Base-by-base conservation (phyloP, 2,797 vertebrate genomes). In the Myoxocephalus aenaeus region DNA sequence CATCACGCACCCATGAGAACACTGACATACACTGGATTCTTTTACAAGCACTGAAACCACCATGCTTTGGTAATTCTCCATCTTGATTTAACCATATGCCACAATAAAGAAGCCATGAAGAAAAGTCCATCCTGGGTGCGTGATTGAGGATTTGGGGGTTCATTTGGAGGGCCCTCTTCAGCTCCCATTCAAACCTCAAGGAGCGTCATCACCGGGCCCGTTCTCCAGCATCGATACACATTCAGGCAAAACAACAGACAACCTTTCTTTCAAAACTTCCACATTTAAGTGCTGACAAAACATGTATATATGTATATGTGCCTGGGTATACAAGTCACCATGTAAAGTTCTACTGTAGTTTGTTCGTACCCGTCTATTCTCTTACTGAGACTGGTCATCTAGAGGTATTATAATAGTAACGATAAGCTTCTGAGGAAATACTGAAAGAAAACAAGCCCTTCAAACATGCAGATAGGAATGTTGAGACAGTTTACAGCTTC, bases 401-500 rank as follows among this genome's bases (percentile, higher is more conserved):
- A 70, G 34, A 90, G 68, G 76, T 87, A 81, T 63, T 15, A 27
- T 6, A 27, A 74, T 40, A 85, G 62, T 70, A 77, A 80, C 78
- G 80, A 72, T 25, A 79, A 77, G 85, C 73, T 82, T 89, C 81
- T 51, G 69, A 81, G 78, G 72, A 81, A 68, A 86, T 70, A 77
- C 51, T 75, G 62, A 74, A 56, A 70, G 11, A 70, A 82, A 77
- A 82, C 66, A 77, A 91, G 89, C 85, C 90, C 86, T 93, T 92
- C 82, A 79, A 48, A 86, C 89, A 89, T 91, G 90, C 90, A 89
- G 78, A 89, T 25, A 81, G 88, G 90, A 92, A 88, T 82, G 85
- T 85, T 68, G 75, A 67, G 72, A 84, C 80, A 44, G 32, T 65
- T 51, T 61, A 73, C 76, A 65, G 66, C 67, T 57, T 75, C 34